Conservation (phyloP, 2,888 invertebrate species). For the Athalia circularis region DNA sequence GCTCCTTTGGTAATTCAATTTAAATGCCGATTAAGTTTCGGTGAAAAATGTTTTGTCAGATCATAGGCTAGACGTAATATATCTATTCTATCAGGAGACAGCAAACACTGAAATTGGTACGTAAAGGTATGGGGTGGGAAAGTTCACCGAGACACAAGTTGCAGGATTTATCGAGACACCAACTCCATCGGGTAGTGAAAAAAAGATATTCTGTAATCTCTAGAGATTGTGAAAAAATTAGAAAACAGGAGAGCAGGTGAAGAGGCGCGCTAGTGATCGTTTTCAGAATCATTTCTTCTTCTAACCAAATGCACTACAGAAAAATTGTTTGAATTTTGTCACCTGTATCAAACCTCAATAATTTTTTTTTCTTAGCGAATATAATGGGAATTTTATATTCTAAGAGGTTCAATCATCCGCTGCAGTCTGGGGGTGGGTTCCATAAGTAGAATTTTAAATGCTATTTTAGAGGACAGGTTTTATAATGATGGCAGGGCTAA, state of each 20-base stretch:
- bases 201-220: slow-evolving; percentile 10
- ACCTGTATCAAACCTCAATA: slow-evolving; percentile 12
- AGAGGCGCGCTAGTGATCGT: not conserved
- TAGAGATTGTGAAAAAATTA: slow-evolving; percentile 1
- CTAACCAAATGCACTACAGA: slow-evolving; percentile 22
- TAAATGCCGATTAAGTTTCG: slow-evolving; percentile 17
- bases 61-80: slow-evolving; percentile 65
- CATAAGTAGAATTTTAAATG: slow-evolving; percentile 21
- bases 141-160: slow-evolving; percentile 62
- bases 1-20: slow-evolving; percentile 13
- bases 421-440: slow-evolving; percentile 34
- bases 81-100: slow-evolving; percentile 72
- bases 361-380: slow-evolving; percentile 5
- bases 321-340: not conserved
- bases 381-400: slow-evolving; percentile 28
- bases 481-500: slow-evolving; percentile 37
- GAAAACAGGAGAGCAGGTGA: slow-evolving; percentile 3
- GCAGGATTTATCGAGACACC: slow-evolving; percentile 60
- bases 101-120: slow-evolving; percentile 69
- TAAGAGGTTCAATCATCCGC: slow-evolving; percentile 36
- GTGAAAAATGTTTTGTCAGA: slow-evolving; percentile 65
- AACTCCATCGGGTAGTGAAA: slow-evolving; percentile 46
- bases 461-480: slow-evolving; percentile 37
- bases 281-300: not conserved
- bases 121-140: slow-evolving; percentile 58